Evolutionary conservation across 2,888 invertebrate genomes (phyloP), one percentile per base, ranked within the genome.

Genomic region (Hirtodrosophila trivittata): DNA sequence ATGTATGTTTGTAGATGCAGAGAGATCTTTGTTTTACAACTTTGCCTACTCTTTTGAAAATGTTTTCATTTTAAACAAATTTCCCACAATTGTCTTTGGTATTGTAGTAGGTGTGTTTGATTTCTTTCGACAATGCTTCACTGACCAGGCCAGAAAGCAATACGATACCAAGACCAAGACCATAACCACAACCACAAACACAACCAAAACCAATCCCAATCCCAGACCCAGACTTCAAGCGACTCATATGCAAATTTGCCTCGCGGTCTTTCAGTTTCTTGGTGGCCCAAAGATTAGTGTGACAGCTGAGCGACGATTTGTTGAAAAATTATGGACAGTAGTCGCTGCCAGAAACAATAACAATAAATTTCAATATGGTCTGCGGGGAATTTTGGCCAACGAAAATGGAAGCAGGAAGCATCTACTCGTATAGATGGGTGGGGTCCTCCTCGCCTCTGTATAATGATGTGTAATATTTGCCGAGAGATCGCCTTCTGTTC

Each of bases 251-350:
- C 81, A 83, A 80, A 84, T 83, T 72, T 51, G 37, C 41, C 60
- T 35, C 26, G 18, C 8, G 21, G 50, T 38, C 43, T 38, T 43
- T 32, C 9, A 39, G 39, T 39, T 52, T 49, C 47, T 54, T 66
- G 58, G 54, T 63, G 65, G 49, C 60, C 63, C 52, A 43, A 65
- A 86, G 81, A 82, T 82, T 84, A 84, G 77, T 84, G 75, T 86
- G 82, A 82, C 86, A 82, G 82, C 86, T 81, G 82, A 84, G 80
- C 80, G 85, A 86, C 87, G 75, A 86, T 86, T 82, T 82, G 86
- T 81, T 86, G 81, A 77, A 77, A 82, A 82, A 82, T 82, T 86
- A 82, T 82, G 82, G 85, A 86, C 82, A 82, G 84, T 86, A 82
- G 81, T 83, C 76, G 83, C 72, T 69, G 85, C 75, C 72, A 75